Percentiles rank a stretch among this genome's conserved stretches.
These are phyloP conservation scores for Dicentrarchus labrax DNA, from an alignment of 2,113 vertebrate species.

Conservation along the genomic window DNA sequence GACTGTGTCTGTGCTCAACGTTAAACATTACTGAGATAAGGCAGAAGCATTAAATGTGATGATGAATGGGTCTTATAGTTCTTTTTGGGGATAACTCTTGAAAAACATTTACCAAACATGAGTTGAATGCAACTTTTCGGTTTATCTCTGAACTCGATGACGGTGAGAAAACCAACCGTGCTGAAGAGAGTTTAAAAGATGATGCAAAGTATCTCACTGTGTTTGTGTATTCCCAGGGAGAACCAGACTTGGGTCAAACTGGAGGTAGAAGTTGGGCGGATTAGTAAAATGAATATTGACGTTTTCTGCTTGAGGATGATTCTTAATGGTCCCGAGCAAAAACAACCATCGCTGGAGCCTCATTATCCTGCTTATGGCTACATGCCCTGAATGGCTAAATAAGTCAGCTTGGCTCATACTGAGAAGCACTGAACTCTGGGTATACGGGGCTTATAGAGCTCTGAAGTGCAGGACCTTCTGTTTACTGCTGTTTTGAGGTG, in stretches of 20 bases:
- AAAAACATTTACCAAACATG: background rate
- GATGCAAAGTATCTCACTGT: background rate
- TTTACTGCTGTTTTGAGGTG: slow-evolving; percentile 54
- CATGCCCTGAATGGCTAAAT: slow-evolving; percentile 46
- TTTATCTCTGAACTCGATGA: background rate
- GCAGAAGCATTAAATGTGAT: background rate
- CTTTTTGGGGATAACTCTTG: too few relatives aligned
- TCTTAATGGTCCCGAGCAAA: slow-evolving; percentile 41
- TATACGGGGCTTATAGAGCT: slow-evolving; percentile 43
- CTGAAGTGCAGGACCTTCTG: slow-evolving; percentile 61
- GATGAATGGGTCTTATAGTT: background rate
- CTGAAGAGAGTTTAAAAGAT: background rate
- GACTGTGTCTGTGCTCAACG: too few relatives aligned
- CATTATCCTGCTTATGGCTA: slow-evolving; percentile 61
- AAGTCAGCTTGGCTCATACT: background rate
- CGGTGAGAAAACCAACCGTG: background rate
- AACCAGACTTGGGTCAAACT: slow-evolving; percentile 3
- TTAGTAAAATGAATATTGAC: slow-evolving; percentile 51
- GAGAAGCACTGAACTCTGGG: slow-evolving; percentile 45
- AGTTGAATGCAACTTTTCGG: background rate
- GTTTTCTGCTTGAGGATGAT: slow-evolving; percentile 57
- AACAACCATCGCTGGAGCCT: slow-evolving; percentile 53
- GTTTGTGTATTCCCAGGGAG: background rate
- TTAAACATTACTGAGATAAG: too few relatives aligned
- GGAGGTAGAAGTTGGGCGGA: slow-evolving; percentile 15